phyloP scores from a whole-genome alignment of 2,888 invertebrate genomes.

The Steinernema hermaphroditum region DNA sequence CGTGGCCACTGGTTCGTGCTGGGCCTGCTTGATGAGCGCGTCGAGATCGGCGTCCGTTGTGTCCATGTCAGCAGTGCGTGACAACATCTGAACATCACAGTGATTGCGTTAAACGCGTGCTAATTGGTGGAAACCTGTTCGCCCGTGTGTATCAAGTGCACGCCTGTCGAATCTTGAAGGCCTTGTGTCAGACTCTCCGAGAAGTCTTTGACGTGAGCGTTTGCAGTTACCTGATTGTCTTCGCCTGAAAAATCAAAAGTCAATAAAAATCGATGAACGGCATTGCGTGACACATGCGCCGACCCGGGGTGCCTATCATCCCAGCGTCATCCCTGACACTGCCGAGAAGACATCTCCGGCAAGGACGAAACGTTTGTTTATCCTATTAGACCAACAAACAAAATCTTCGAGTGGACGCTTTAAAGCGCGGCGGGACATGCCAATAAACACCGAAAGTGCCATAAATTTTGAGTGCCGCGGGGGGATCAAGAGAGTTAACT shows the following conservation, averaged over 20 bases:
- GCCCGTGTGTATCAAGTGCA: slow-evolving; percentile 65
- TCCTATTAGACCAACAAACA: slow-evolving; percentile 15
- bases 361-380: background rate
- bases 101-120: background rate
- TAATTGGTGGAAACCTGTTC: slow-evolving; percentile 49
- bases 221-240: slow-evolving; percentile 49
- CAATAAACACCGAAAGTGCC: slow-evolving; percentile 13
- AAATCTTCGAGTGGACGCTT: background rate
- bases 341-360: background rate
- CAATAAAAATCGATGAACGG: background rate
- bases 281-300: background rate
- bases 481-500: slow-evolving; percentile 11
- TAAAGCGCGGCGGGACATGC: background rate
- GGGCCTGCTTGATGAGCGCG: slow-evolving; percentile 50
- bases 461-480: background rate
- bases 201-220: slow-evolving; percentile 60
- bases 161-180: slow-evolving; percentile 62
- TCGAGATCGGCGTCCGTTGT: slow-evolving; percentile 52
- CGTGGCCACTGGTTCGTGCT: slow-evolving; percentile 51
- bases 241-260: slow-evolving; percentile 35
- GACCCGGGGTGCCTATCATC: too few species aligned
- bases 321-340: slow-evolving; percentile 7
- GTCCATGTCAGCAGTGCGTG: slow-evolving; percentile 42
- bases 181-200: slow-evolving; percentile 62
- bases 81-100: slow-evolving; percentile 15